phyloP scores from a whole-genome alignment of 2,888 invertebrate species.

The Charanyca ferruginea region DNA sequence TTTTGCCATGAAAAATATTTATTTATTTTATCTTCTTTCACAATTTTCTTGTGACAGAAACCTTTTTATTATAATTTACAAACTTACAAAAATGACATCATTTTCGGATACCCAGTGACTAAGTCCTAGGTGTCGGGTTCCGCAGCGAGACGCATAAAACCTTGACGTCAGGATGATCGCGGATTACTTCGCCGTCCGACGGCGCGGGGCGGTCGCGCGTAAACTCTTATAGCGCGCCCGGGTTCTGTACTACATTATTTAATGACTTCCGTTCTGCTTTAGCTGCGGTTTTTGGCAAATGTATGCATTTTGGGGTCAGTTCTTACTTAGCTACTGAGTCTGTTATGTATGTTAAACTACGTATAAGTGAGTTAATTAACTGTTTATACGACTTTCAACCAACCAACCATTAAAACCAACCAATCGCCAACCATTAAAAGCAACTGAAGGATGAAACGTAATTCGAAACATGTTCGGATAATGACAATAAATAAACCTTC shows the following conservation, averaged over 20 bases:
- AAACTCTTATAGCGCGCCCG: constrained; percentile 51
- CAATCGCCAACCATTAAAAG: too few relatives aligned
- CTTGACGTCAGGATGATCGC: constrained; percentile 51
- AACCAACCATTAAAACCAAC: too few relatives aligned
- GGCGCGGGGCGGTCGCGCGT: constrained; percentile 48
- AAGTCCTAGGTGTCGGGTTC: constrained; percentile 31
- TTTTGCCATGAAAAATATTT: neutral
- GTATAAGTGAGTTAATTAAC: neutral
- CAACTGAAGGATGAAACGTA: too few relatives aligned
- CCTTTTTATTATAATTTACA: neutral
- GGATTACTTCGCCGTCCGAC: constrained; percentile 49
- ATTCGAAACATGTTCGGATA: too few relatives aligned
- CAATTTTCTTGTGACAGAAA: neutral
- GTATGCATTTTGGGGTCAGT: constrained; percentile 25
- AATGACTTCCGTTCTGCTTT: constrained; percentile 47
- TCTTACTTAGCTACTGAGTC: neutral
- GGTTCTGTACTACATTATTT: constrained; percentile 56
- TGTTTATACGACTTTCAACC: too few relatives aligned
- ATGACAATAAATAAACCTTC: too few relatives aligned
- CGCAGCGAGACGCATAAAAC: constrained; percentile 14
- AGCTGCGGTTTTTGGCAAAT: constrained; percentile 23
- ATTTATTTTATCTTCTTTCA: too few relatives aligned
- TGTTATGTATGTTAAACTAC: neutral
- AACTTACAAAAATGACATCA: neutral
- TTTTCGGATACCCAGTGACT: neutral